Base-by-base conservation (phyloP, 92 coral and sea anemone genomes). In the Zoanthus sansibaricus region DNA sequence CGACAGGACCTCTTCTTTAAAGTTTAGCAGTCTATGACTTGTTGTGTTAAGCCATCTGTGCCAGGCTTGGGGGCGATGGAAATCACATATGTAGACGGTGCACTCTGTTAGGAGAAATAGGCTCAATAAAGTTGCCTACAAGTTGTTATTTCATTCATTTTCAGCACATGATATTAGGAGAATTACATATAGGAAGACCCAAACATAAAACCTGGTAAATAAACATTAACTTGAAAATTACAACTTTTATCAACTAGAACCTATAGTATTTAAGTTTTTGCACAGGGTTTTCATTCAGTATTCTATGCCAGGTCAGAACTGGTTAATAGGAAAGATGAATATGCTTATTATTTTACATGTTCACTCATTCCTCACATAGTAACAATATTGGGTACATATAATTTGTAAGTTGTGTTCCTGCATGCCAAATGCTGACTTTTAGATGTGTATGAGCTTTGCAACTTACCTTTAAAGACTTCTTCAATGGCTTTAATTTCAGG, bases 401-500 rank as follows among this genome's bases (percentile, higher is more conserved):
- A 37, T 11, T 49, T 49, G 55, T 49, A 49, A 49, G 55, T 11
- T 4, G 55, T 49, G 8, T 49, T 6, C 10, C 55, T 49, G 55
- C 10, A 49, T 49, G 9, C 9, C 55, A 11, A 49, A 49, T 49
- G 55, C 55, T 49, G 55, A 49, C 55, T 7, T 49, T 7, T 49
- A 49, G 1, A 49, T 7, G 55, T 49, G 55, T 49, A 11, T 49
- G 12, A 7, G 55, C 9, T 11, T 7, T 7, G 12, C 12, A 49
- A 49, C 12, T 49, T 49, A 49, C 55, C 55, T 49, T 69, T 21
- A 83, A 75, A 62, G 69, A 78, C 82, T 66, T 72, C 76, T 76
- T 89, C 88, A 11, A 83, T 62, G 45, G 92, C 92, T 37, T 78
- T 77, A 18, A 89, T 89, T 83, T 83, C 88, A n/a, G 88, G 88